Base-by-base conservation (phyloP, 2,797 vertebrate genomes). In the Gouania willdenowi region DNA sequence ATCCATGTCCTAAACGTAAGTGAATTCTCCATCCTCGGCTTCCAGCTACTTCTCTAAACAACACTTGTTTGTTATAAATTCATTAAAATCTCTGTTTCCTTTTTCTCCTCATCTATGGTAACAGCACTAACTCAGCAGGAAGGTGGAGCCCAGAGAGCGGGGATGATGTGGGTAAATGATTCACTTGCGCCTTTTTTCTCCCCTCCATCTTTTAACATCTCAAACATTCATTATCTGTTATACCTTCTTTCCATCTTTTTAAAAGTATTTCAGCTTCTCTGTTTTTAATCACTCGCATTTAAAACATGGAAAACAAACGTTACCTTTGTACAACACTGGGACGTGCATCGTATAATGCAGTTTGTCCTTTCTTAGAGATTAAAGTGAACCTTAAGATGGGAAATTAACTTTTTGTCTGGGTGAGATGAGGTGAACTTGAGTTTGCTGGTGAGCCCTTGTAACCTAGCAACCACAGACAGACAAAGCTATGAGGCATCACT, bases 111-210 rank as follows among this genome's bases (percentile, higher is more conserved):
- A 8, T 47, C 42, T 60, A 41, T 64, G 60, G 26, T 43, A 75
- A 41, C 55, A 70, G 68, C 57, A 33, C 30, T 48, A 61, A 43
- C 43, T 58, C 67, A 68, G 71, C 26, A 3, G 57, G 54, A 57
- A 42, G 43, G 35, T 55, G 28, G 12, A 43, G 39, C 35, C 47
- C 58, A 24, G 50, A 43, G 39, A 35, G 47, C 58, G 24, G 50
- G 45, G 72, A 68, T 19, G 41, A 39, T 57, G 44, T 3, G 36
- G 39, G 49, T 81, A 52, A 83, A 83, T 79, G 66, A 77, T 77
- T 79, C 51, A 79, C 71, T 17, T 13, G 10, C 24, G 30, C 17
- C 16, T 16, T 21, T 4, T 40, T 16, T 65, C 64, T 26, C n/a
- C 54, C 52, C 55, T 28, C 52, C 35, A 19, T 49, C 42, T 55